Conservation (phyloP, 1,140 invertebrate genomes). For the Drosophila persimilis region DNA sequence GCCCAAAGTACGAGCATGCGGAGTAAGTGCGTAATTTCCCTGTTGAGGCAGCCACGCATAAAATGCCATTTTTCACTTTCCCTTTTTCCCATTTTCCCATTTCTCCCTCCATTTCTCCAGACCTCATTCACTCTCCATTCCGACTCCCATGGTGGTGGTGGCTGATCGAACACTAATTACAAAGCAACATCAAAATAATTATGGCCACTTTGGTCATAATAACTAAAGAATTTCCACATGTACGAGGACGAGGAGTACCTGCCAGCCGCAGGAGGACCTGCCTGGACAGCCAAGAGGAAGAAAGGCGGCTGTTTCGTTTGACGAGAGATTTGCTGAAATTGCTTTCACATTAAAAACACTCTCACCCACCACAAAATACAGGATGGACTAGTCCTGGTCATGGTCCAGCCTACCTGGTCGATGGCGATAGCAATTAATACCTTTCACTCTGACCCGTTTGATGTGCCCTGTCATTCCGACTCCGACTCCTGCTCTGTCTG, state of each 20-base stretch:
- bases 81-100: constrained; percentile 41
- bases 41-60: constrained; percentile 66
- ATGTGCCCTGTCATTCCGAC: constrained; percentile 68
- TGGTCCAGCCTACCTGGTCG: constrained; percentile 61
- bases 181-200: constrained; percentile 79
- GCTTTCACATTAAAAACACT: constrained; percentile 82
- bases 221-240: constrained; percentile 69
- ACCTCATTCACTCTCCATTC: constrained; percentile 24
- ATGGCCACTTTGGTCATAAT: constrained; percentile 74
- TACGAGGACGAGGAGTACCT: constrained; percentile 7
- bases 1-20: constrained; percentile 6
- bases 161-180: constrained; percentile 78
- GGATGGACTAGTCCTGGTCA: constrained; percentile 5
- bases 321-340: constrained; percentile 74
- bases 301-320: constrained; percentile 50
- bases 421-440: constrained; percentile 70
- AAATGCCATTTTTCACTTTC: constrained; percentile 80
- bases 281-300: no score
- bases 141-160: constrained; percentile 19
- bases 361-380: constrained; percentile 32
- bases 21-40: constrained; percentile 75
- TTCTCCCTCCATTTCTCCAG: not conserved
- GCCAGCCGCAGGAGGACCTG: not conserved
- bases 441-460: constrained; percentile 73
- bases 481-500: not conserved